phyloP scores from a whole-genome alignment of 2,888 invertebrate species.

The Panopea generosa region DNA sequence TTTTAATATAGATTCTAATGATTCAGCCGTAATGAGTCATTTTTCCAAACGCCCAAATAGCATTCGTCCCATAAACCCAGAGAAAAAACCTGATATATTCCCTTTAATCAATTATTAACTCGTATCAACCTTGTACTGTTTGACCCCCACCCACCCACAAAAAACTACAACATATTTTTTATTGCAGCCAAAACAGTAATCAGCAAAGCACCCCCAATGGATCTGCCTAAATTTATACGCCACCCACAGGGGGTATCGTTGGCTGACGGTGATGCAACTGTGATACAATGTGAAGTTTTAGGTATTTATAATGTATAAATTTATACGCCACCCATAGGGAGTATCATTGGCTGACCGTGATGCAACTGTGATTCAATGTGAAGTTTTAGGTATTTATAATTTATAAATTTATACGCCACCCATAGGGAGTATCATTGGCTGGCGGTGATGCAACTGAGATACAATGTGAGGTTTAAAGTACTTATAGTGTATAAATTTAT shows the following conservation, averaged over 20 bases:
- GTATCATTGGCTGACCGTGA: slow-evolving; percentile 77
- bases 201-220: slow-evolving; percentile 40
- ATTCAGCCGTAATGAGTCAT: too few relatives aligned
- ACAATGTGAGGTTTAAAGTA: slow-evolving; percentile 75
- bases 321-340: slow-evolving; percentile 75
- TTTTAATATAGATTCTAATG: too few relatives aligned
- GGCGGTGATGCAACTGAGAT: slow-evolving; percentile 78
- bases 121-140: too few relatives aligned
- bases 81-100: too few relatives aligned
- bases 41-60: too few relatives aligned
- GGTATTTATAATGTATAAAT: slow-evolving; percentile 77
- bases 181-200: slow-evolving; percentile 35
- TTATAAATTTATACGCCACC: slow-evolving; percentile 72
- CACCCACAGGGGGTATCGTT: slow-evolving; percentile 75
- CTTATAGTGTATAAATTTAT: slow-evolving; percentile 72
- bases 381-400: slow-evolving; percentile 76
- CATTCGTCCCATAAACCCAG: too few relatives aligned
- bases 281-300: slow-evolving; percentile 72
- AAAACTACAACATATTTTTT: too few relatives aligned
- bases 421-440: slow-evolving; percentile 72
- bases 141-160: too few relatives aligned
- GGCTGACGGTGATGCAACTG: slow-evolving; percentile 76
- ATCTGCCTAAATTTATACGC: slow-evolving; percentile 71
- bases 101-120: too few relatives aligned
- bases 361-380: slow-evolving; percentile 69